phyloP scores from a whole-genome alignment of 2,888 invertebrate species.

The Aphrophora alni region DNA sequence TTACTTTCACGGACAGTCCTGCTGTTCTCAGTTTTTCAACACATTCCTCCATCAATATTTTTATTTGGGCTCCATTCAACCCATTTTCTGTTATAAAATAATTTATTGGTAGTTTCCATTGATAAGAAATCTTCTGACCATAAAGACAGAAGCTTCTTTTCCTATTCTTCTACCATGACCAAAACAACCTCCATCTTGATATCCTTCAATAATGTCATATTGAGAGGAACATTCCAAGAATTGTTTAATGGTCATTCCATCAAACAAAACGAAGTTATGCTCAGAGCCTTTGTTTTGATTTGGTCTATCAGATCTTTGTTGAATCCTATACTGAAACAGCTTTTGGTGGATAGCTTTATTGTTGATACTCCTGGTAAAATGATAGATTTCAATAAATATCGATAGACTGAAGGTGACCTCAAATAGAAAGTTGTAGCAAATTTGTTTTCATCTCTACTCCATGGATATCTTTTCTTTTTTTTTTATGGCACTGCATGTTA shows the following conservation, averaged over 20 bases:
- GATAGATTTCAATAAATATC: conserved; percentile 46
- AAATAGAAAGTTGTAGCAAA: conserved; percentile 51
- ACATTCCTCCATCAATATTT: conserved; percentile 39
- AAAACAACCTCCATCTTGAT: conserved; percentile 46
- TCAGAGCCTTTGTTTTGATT: conserved; percentile 44
- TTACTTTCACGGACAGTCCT: conserved; percentile 45
- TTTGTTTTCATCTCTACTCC: conserved; percentile 50
- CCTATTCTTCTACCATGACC: conserved; percentile 43
- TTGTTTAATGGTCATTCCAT: conserved; percentile 49
- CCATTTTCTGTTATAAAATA: conserved; percentile 46
- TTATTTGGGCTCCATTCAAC: conserved; percentile 34
- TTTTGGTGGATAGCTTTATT: conserved; percentile 46
- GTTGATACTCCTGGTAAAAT: conserved; percentile 50
- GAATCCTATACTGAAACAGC: conserved; percentile 48
- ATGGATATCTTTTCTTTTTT: conserved; percentile 43
- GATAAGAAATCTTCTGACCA: conserved; percentile 47
- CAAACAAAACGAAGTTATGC: conserved; percentile 51
- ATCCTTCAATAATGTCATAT: conserved; percentile 48
- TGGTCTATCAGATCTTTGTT: conserved; percentile 44
- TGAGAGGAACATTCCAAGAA: conserved; percentile 46
- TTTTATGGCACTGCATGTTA: conserved; percentile 47
- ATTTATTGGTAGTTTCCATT: conserved; percentile 50
- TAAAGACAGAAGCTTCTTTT: conserved; percentile 49
- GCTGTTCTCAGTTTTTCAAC: conserved; percentile 36
- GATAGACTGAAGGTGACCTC: conserved; percentile 52